These are phyloP conservation scores for Oncorhynchus mykiss DNA, from an alignment of 2,113 vertebrate genomes.

Conservation along the genomic window DNA sequence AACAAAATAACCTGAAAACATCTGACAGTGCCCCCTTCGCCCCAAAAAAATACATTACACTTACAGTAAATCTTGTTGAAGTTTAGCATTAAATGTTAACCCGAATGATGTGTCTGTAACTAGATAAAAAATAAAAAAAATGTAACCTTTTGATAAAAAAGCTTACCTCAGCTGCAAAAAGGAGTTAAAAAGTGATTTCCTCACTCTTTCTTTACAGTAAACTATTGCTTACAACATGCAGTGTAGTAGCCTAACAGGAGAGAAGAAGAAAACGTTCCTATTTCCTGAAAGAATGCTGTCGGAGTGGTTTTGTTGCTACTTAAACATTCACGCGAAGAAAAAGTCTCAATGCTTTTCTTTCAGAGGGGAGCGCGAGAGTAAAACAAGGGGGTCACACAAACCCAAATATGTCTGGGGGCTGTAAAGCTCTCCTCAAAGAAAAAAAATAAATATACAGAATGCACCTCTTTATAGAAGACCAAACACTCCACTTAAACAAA, in stretches of 20 bases:
- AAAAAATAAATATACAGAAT: not conserved
- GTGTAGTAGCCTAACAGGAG: not conserved
- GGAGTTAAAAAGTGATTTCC: too few relatives aligned
- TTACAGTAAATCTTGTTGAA: not conserved
- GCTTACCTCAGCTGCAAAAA: not conserved
- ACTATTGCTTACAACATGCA: not conserved
- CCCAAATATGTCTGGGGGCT: conserved; percentile 42
- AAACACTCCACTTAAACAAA: not conserved
- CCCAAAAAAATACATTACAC: not conserved
- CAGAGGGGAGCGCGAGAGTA: conserved; percentile 36
- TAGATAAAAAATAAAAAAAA: too few relatives aligned
- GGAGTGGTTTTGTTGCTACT: conserved; percentile 47
- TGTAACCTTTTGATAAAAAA: not conserved
- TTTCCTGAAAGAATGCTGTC: conserved; percentile 49
- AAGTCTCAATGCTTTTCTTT: conserved; percentile 60
- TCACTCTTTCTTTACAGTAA: not conserved
- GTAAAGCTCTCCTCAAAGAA: conserved; percentile 10
- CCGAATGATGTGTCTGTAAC: too few relatives aligned
- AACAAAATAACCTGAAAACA: too few relatives aligned
- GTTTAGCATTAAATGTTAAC: not conserved
- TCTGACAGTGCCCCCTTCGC: not conserved
- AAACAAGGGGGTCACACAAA: conserved; percentile 50
- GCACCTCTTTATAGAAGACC: not conserved
- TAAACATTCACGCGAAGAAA: conserved; percentile 40
- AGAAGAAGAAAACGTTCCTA: conserved; percentile 34